phyloP scores from a whole-genome alignment of 2,113 vertebrate genomes.

The Dryoscopus gambensis region DNA sequence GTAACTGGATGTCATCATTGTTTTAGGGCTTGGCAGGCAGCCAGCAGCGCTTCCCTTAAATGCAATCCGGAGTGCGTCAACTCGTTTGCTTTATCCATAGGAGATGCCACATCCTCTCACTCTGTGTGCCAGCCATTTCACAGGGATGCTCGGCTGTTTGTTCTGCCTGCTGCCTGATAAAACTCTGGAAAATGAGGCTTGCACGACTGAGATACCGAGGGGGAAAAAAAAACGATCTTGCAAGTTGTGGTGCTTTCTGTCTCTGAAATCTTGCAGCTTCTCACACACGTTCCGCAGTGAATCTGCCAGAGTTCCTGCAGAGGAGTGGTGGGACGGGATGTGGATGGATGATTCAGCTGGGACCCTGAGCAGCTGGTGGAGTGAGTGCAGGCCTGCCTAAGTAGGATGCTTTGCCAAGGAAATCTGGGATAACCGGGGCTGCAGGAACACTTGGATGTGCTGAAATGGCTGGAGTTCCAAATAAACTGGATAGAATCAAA shows the following conservation, averaged over 20 bases:
- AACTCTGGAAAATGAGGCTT: neutral
- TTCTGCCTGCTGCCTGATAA: neutral
- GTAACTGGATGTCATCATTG: neutral
- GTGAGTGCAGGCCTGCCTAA: neutral
- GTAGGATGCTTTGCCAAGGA: neutral
- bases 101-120: neutral
- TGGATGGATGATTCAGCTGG: neutral
- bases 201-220: neutral
- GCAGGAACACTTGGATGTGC: neutral
- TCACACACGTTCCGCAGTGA: rapidly evolving
- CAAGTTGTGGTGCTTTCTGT: neutral
- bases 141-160: neutral
- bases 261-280: neutral
- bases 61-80: neutral
- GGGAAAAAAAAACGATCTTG: rapidly evolving
- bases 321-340: rapidly evolving
- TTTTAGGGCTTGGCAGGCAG: neutral
- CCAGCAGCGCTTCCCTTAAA: neutral
- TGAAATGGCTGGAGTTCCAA: neutral
- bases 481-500: rapidly evolving
- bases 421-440: neutral
- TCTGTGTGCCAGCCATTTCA: neutral
- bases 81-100: neutral
- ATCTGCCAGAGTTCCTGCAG: too few relatives aligned
- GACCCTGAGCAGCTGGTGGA: neutral